phyloP scores from a whole-genome alignment of 2,797 vertebrate genomes.

The Eospalax fontanierii region DNA sequence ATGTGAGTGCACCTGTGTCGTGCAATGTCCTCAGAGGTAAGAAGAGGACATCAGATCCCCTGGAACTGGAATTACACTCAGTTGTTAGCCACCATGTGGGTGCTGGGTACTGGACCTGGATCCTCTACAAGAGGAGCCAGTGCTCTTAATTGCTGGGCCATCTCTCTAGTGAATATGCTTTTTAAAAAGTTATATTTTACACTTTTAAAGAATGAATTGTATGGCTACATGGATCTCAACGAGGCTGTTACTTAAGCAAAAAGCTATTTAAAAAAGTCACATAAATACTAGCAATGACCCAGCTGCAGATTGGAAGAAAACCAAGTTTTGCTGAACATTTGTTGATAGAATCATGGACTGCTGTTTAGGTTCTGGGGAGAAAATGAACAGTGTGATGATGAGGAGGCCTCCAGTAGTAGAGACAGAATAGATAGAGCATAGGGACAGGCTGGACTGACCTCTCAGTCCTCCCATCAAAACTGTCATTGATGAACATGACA shows the following conservation, averaged over 20 bases:
- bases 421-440: rapidly evolving
- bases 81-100: no score
- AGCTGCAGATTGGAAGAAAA: background rate
- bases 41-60: no score
- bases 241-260: background rate
- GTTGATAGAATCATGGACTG: background rate
- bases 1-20: no score
- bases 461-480: background rate
- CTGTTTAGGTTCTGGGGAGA: background rate
- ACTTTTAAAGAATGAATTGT: background rate
- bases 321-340: background rate
- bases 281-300: background rate
- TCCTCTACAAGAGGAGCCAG: no score
- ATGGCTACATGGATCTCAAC: background rate
- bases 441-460: no score
- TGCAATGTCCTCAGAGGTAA: no score
- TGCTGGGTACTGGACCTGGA: no score
- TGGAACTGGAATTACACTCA: no score
- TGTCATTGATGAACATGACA: no score
- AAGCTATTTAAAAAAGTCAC: background rate
- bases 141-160: no score
- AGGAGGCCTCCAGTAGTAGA: background rate
- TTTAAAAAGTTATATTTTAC: background rate
- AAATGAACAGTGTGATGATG: background rate
- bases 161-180: background rate